Evolutionary conservation across 2,113 vertebrate genomes (phyloP).

Genomic region (Paramormyrops kingsleyae): DNA sequence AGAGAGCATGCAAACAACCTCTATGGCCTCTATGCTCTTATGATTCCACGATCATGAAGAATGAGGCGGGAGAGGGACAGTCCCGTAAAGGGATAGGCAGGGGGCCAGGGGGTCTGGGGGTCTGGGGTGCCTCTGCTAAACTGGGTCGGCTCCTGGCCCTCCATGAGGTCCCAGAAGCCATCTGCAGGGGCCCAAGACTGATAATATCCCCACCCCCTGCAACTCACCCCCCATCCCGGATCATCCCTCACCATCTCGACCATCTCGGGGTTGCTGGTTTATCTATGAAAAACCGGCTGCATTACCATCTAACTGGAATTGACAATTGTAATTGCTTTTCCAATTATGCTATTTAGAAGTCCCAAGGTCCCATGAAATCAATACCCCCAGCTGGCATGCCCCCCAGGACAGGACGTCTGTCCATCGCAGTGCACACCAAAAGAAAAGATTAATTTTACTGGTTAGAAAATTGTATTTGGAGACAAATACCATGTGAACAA

Average conservation of each 20-base stretch:
- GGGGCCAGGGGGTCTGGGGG: too few species aligned
- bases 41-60: background rate
- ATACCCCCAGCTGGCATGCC: background rate
- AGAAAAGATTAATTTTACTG: background rate
- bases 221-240: background rate
- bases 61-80: background rate
- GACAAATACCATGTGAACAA: background rate
- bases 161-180: background rate
- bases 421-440: background rate
- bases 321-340: conserved; percentile 8
- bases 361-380: conserved; percentile 13
- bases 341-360: conserved; percentile 14
- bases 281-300: background rate
- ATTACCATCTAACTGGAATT: background rate
- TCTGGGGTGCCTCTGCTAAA: background rate
- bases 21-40: background rate
- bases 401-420: background rate
- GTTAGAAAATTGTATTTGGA: background rate
- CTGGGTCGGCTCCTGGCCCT: background rate
- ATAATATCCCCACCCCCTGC: background rate
- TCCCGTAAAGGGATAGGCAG: background rate
- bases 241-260: background rate
- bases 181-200: too few species aligned
- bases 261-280: background rate
- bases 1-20: background rate